These are phyloP conservation scores for Caerostris darwini DNA, from an alignment of 1,140 invertebrate genomes.

Conservation along the genomic window DNA sequence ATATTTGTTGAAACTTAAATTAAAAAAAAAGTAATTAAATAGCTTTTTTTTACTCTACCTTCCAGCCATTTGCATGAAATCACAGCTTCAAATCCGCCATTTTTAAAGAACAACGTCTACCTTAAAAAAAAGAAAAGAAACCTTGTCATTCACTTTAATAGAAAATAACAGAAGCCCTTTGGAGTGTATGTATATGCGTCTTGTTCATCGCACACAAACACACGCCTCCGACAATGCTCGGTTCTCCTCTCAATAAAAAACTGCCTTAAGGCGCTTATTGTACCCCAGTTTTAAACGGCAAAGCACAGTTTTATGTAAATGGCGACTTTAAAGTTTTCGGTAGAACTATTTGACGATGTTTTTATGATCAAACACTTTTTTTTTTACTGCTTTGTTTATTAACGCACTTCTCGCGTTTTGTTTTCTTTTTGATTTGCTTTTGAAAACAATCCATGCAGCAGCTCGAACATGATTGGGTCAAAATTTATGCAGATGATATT, in stretches of 20 bases:
- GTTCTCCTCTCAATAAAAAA: neutral
- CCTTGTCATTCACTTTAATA: neutral
- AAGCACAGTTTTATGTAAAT: neutral
- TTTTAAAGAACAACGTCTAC: neutral
- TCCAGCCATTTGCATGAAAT: no score
- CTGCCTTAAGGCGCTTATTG: neutral
- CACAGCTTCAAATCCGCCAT: neutral
- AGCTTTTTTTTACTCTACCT: no score
- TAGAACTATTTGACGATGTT: neutral
- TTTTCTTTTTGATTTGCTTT: neutral
- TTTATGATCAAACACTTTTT: neutral
- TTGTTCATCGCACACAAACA: neutral
- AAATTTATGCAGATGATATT: conserved; percentile 20
- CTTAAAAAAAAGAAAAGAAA: neutral
- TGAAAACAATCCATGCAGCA: neutral
- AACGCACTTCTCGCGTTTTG: neutral
- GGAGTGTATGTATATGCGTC: neutral
- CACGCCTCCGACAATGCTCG: neutral
- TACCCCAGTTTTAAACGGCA: neutral
- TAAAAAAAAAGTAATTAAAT: no score
- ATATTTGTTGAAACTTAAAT: no score
- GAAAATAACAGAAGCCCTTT: neutral
- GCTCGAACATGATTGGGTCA: neutral
- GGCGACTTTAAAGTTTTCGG: neutral
- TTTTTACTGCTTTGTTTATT: conserved; percentile 18